phyloP scores from a whole-genome alignment of 2,797 vertebrate genomes.

The Myotis daubentonii region DNA sequence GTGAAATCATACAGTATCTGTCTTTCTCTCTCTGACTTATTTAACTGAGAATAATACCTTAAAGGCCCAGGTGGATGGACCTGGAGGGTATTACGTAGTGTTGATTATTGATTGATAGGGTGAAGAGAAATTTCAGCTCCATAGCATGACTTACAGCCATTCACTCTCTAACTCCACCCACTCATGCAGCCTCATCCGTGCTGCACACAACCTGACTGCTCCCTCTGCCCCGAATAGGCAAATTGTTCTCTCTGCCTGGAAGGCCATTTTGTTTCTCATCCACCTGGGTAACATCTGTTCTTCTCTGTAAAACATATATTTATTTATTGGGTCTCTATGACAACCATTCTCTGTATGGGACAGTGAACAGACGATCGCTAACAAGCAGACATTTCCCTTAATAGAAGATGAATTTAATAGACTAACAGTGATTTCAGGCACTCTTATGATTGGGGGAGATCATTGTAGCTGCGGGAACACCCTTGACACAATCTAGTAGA shows the following conservation, averaged over 20 bases:
- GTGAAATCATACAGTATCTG: neutral
- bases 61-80: neutral
- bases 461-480: neutral
- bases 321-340: neutral
- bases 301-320: neutral
- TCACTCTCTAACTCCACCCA: neutral
- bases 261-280: neutral
- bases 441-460: neutral
- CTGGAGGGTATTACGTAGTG: neutral
- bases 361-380: neutral
- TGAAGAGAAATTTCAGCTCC: neutral
- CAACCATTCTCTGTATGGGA: neutral
- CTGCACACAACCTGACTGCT: neutral
- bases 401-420: neutral
- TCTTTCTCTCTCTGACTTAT: neutral
- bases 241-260: neutral
- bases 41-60: neutral
- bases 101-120: neutral
- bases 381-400: neutral
- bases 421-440: neutral
- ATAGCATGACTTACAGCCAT: neutral
- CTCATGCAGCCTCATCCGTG: fast-evolving
- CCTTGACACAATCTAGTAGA: neutral
- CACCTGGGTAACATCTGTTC: neutral
- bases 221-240: neutral